Base-by-base conservation (phyloP, 2,888 invertebrate species). In the Gymnoscelis rufifasciata region DNA sequence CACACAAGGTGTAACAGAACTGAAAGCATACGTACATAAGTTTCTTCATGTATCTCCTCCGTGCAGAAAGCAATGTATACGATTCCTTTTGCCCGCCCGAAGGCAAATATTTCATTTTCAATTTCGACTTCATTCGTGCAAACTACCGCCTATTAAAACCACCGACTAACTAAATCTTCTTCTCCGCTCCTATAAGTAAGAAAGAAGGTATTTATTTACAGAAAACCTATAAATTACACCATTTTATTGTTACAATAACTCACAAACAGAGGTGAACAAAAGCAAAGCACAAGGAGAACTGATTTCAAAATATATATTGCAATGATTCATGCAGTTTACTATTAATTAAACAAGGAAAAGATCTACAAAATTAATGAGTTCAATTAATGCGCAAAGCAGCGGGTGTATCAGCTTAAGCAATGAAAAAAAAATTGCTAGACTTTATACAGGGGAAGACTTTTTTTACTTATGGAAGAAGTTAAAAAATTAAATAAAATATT, bases 11-110 rank as follows among this genome's bases (percentile, higher is more conserved):
- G n/a, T n/a, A n/a, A n/a, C n/a, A n/a, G n/a, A n/a, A n/a, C 26
- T 13, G 38, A 51, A 53, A 49, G 35, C 8, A 59, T 86, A 91
- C 91, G 86, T 90, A 91, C 91, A 89, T 83, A 78, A 91, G 73
- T 74, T 91, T 91, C 89, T 91, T 91, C 90, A 91, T 90, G 82
- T 91, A 86, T 82, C 91, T 86, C 74, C 91, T 88, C 76, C 91
- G 89, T 45, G 91, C 90, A 46, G 91, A 89, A 58, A 91, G 78
- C 66, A 88, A 81, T 12, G 91, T 90, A 72, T 91, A 91, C 37
- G 91, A 88, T 82, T 91, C 91, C 71, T 90, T 90, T 48, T 83
- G 87, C 73, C 86, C 87, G 65, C 78, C 78, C 73, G 90, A 80
- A 68, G 90, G 89, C 83, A 91, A 89, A 80, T 90, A 91, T 84